Conservation (phyloP, 2,888 invertebrate species). For the Oxycera nigricornis region DNA sequence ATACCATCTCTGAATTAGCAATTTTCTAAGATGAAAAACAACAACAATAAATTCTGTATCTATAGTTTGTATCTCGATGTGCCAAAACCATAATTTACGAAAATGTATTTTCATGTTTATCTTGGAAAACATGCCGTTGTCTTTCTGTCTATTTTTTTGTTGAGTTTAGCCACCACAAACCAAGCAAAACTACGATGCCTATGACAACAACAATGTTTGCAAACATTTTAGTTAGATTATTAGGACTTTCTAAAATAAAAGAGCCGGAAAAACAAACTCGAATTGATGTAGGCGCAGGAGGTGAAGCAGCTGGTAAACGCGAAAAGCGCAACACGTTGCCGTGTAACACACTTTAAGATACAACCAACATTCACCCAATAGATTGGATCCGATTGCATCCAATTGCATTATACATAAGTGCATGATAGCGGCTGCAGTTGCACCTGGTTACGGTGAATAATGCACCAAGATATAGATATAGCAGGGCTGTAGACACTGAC, state of each 20-base stretch:
- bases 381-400: not conserved
- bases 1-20: too few species aligned
- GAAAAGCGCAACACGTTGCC: not conserved
- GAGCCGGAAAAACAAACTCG: not conserved
- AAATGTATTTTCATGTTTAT: conserved; percentile 29
- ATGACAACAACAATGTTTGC: not conserved
- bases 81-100: conserved; percentile 11
- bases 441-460: not conserved
- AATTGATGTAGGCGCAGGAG: not conserved
- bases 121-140: conserved; percentile 6
- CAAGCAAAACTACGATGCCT: not conserved
- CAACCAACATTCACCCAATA: conserved; percentile 14
- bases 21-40: not conserved
- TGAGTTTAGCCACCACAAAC: not conserved
- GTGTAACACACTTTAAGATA: conserved; percentile 10
- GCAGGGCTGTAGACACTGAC: not conserved
- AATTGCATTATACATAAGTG: not conserved
- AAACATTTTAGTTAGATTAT: conserved; percentile 13
- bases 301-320: not conserved
- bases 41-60: not conserved
- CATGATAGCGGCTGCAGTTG: not conserved
- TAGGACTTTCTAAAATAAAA: conserved; percentile 33
- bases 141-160: not conserved
- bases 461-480: not conserved
- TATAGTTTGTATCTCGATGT: not conserved